Base-by-base conservation (phyloP, 2,797 vertebrate genomes). In the Halcyon badia region DNA sequence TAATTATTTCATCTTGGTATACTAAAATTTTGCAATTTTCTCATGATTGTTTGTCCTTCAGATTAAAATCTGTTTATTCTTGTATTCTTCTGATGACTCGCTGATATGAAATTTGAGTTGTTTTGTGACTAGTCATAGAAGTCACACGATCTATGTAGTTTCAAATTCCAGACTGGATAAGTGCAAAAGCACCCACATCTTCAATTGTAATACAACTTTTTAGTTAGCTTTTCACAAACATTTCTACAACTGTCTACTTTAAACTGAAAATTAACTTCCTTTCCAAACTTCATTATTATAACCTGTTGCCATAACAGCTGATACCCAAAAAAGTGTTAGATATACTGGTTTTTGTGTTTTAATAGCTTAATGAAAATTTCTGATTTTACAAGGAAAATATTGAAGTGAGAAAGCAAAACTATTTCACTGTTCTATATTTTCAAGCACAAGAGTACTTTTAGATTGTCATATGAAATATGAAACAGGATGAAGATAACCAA, bases 181-280 rank as follows among this genome's bases (percentile, higher is more conserved):
- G 65, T 80, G 33, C 16, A 87, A 89, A 96, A 80, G 33, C 78
- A 92, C 35, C 60, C 57, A 73, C 89, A 84, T 54, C 75, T 94
- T 93, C 64, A 68, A 11, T 78, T 91, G 93, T 70, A 33, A 84
- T 92, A 33, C 69, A 94, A 65, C 37, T 91, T 96, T 95, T 80
- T 24, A 70, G 37, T 15, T 82, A 22, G 2, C 25, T 89, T 79
- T 89, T 85, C 31, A 83, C 13, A 83, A 89, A 81, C 39, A 54
- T 81, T 94, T 92, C 56, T 56, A 33, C 33, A 87, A 69, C 52
- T 56, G 61, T 91, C 35, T 26, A 20, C 17, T 54, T 89, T 6
- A 72, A 66, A 83, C 12, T 68, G 24, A 57, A 95, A 92, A 89
- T 51, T 0, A 94, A 86, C 31, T 81, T 89, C 39, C 15, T 81